phyloP scores from a whole-genome alignment of 2,797 vertebrate species.

The Pitangus sulphuratus region DNA sequence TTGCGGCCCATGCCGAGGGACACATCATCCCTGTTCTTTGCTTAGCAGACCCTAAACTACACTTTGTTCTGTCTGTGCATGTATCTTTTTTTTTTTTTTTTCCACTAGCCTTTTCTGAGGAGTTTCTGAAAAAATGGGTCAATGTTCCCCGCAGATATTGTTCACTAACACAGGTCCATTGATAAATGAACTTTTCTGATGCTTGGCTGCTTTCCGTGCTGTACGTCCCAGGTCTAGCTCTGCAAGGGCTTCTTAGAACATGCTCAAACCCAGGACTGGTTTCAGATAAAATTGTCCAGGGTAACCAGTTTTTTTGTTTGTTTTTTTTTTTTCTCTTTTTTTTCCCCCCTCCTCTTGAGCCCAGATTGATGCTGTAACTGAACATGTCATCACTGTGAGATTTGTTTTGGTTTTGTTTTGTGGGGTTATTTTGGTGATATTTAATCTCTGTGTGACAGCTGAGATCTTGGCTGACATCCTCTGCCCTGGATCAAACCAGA shows the following conservation, averaged over 20 bases:
- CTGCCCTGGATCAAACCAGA: neutral
- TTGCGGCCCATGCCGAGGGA: neutral
- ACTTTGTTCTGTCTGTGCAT: neutral
- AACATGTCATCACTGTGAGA: neutral
- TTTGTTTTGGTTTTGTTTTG: neutral
- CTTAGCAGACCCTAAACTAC: neutral
- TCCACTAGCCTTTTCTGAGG: neutral
- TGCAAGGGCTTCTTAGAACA: neutral
- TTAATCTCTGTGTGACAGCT: neutral
- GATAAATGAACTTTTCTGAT: neutral
- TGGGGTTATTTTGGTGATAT: neutral
- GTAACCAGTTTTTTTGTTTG: neutral
- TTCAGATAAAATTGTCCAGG: neutral
- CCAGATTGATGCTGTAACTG: neutral
- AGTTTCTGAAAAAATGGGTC: neutral
- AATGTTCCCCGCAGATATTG: neutral
- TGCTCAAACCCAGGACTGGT: neutral
- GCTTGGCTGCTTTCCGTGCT: neutral
- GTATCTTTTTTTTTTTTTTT: neutral
- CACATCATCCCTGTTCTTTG: neutral
- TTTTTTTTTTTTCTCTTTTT: no score
- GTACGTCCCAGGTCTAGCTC: neutral
- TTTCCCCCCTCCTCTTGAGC: neutral
- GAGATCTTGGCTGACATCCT: conserved; percentile 8
- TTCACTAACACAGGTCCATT: neutral